A percentile compares a stretch with the other conserved stretches of the same genome.
Conservation (phyloP, 2,888 invertebrate genomes). For the Lepidocyrtoides sp. region DNA sequence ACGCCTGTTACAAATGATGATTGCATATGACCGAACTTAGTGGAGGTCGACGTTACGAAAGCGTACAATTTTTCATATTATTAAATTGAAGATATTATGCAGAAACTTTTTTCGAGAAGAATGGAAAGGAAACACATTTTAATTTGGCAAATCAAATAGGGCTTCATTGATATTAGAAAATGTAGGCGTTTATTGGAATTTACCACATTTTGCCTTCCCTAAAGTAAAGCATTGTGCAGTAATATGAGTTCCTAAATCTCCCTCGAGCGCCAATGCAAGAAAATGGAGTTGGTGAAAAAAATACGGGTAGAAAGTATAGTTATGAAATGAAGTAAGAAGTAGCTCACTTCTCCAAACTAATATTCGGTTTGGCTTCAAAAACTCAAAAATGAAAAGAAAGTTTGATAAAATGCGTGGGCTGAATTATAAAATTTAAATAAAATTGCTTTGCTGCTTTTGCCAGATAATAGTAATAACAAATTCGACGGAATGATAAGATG, state of each 20-base stretch:
- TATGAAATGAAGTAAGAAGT: no score
- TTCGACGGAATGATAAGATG: neutral
- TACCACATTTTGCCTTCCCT: no score
- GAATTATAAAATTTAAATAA: neutral
- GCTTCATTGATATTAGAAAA: no score
- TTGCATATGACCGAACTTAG: conserved; percentile 22
- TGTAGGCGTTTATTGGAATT: no score
- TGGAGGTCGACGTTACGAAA: conserved; percentile 24
- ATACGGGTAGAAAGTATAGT: no score
- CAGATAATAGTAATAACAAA: neutral
- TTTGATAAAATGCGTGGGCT: neutral
- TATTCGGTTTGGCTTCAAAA: neutral
- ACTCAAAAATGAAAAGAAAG: no score
- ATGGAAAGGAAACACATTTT: conserved; percentile 37
- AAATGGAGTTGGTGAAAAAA: no score
- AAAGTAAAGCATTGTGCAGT: no score
- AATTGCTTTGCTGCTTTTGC: neutral
- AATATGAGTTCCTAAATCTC: no score
- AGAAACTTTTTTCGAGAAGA: neutral
- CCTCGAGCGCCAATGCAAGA: no score
- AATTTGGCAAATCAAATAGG: conserved; percentile 32
- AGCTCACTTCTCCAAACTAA: no score
- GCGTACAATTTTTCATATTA: no score
- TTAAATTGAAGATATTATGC: neutral
- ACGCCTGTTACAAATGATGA: conserved; percentile 66